phyloP scores from a whole-genome alignment of 2,888 invertebrate species.

The Thysanoteuthis rhombus region DNA sequence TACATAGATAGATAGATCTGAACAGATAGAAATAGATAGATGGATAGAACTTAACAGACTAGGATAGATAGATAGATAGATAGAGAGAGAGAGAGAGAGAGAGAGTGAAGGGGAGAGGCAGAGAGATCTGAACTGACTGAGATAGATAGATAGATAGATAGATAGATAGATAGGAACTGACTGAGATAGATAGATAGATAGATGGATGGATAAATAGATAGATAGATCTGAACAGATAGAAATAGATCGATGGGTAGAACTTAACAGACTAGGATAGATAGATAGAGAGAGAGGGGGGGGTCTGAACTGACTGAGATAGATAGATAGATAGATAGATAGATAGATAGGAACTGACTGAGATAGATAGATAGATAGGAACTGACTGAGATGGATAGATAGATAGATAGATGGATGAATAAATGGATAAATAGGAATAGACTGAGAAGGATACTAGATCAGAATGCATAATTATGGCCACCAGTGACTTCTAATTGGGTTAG shows the following conservation, averaged over 20 bases:
- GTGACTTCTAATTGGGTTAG: constrained; percentile 12
- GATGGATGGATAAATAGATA: not conserved
- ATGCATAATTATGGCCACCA: not conserved
- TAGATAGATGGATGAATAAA: not conserved
- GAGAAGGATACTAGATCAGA: not conserved
- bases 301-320: too few species aligned
- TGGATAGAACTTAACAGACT: too few species aligned
- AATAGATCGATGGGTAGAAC: not conserved
- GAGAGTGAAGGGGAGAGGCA: not conserved
- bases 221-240: not conserved
- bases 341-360: too few species aligned
- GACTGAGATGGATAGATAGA: not conserved
- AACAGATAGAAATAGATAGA: too few species aligned
- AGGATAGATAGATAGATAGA: not conserved
- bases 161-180: not conserved
- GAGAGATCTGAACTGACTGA: too few species aligned
- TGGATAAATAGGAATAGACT: not conserved
- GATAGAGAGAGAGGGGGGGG: too few species aligned
- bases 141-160: not conserved
- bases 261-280: too few species aligned
- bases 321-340: too few species aligned
- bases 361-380: too few species aligned
- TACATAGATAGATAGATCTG: not conserved
- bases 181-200: too few species aligned
- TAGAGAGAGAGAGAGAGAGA: not conserved